A percentile compares a stretch with the other conserved stretches of the same genome.
Conservation (phyloP, 2,797 vertebrate genomes). For the Nyctalus aviator region DNA sequence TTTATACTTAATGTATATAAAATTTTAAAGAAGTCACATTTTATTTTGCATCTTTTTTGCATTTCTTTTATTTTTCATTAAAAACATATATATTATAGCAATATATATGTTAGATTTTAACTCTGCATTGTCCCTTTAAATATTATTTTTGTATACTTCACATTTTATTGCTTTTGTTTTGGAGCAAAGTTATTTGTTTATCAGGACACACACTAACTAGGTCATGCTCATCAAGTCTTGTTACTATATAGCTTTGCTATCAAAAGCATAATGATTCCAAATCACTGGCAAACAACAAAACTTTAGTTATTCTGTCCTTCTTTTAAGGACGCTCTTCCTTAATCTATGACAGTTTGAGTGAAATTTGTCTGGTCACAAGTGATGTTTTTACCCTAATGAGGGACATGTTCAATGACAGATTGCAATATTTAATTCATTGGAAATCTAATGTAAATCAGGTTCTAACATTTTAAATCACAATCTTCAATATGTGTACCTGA, state of each 20-base stretch:
- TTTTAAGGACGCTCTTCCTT: not conserved
- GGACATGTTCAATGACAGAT: not conserved
- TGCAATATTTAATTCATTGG: not conserved
- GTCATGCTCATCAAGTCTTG: not conserved
- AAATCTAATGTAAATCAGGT: not conserved
- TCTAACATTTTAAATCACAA: not conserved
- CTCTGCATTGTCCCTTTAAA: not conserved
- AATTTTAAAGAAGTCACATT: not conserved
- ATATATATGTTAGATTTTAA: not conserved
- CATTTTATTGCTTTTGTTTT: not conserved
- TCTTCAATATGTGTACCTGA: not conserved
- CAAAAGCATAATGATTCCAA: not conserved
- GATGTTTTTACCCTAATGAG: not conserved
- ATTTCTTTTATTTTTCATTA: not conserved
- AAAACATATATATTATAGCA: not conserved
- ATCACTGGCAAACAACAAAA: not conserved
- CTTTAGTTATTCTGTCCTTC: not conserved
- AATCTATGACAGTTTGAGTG: not conserved
- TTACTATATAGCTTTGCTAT: not conserved
- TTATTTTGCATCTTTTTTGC: slow-evolving; percentile 14
- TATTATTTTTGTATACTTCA: not conserved
- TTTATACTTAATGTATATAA: not conserved
- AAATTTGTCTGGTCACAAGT: not conserved
- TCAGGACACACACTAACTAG: not conserved
- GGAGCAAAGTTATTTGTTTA: not conserved